phyloP scores from a whole-genome alignment of 2,888 invertebrate species.

The Sepiola atlantica region DNA sequence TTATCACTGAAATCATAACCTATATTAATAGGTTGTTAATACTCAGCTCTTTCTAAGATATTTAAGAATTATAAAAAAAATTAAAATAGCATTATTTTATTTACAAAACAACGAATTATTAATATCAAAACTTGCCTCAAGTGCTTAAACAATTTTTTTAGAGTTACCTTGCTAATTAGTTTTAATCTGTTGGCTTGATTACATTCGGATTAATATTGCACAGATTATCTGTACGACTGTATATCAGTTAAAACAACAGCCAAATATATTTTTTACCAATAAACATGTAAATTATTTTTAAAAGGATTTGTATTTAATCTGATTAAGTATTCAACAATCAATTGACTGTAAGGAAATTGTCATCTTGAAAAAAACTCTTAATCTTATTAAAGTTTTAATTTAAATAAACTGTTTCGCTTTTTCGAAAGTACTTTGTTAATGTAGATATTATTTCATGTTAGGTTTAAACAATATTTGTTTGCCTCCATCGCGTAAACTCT shows the following conservation, averaged over 20 bases:
- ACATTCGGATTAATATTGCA: not conserved
- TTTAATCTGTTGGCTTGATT: not conserved
- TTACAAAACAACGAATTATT: not conserved
- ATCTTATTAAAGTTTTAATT: not conserved
- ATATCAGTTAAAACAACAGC: not conserved
- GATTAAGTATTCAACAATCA: not conserved
- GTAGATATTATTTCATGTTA: too few species aligned
- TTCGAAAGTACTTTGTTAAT: too few species aligned
- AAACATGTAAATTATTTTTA: not conserved
- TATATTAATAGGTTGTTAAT: not conserved
- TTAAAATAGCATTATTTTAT: not conserved
- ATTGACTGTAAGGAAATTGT: not conserved
- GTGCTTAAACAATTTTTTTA: not conserved
- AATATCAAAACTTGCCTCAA: not conserved
- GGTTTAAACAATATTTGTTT: too few species aligned
- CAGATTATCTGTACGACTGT: not conserved
- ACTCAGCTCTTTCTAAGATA: not conserved
- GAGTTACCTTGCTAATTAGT: not conserved
- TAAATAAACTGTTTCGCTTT: not conserved
- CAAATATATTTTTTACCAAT: not conserved
- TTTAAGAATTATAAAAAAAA: not conserved
- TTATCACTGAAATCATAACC: not conserved
- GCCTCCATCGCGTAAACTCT: too few species aligned
- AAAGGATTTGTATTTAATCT: not conserved
- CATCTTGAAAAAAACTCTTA: not conserved